Conservation (phyloP, 2,888 invertebrate species). For the Eurytoma californica region DNA sequence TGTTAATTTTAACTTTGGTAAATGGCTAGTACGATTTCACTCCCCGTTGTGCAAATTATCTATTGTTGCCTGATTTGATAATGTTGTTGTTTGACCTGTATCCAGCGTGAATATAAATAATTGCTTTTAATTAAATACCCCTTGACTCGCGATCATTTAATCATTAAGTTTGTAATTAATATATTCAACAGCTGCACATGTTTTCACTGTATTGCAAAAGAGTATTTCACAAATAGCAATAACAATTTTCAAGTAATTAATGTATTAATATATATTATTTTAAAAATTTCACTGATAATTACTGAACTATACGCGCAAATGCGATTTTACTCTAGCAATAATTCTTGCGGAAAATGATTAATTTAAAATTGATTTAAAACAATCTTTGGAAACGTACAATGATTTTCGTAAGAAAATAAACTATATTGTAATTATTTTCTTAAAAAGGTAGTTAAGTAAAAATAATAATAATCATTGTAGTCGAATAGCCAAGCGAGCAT, state of each 20-base stretch:
- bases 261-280: too few species aligned
- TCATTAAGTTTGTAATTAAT: slow-evolving; percentile 30
- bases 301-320: too few species aligned
- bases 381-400: too few species aligned
- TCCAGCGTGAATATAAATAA: neutral
- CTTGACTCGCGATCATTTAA: neutral
- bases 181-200: neutral
- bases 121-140: slow-evolving; percentile 28
- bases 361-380: too few species aligned
- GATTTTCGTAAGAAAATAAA: neutral
- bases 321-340: too few species aligned
- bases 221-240: too few species aligned
- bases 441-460: neutral
- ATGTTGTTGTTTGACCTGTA: slow-evolving; percentile 2
- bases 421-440: too few species aligned
- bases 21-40: neutral
- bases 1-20: neutral
- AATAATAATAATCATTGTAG: neutral
- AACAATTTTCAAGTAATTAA: too few species aligned
- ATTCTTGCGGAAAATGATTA: too few species aligned
- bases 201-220: too few species aligned
- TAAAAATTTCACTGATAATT: too few species aligned
- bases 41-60: slow-evolving; percentile 21
- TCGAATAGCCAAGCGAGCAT: neutral
- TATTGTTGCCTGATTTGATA: slow-evolving; percentile 11